Base-by-base conservation (phyloP, 1,140 invertebrate species). In the Euborellia annulipes region DNA sequence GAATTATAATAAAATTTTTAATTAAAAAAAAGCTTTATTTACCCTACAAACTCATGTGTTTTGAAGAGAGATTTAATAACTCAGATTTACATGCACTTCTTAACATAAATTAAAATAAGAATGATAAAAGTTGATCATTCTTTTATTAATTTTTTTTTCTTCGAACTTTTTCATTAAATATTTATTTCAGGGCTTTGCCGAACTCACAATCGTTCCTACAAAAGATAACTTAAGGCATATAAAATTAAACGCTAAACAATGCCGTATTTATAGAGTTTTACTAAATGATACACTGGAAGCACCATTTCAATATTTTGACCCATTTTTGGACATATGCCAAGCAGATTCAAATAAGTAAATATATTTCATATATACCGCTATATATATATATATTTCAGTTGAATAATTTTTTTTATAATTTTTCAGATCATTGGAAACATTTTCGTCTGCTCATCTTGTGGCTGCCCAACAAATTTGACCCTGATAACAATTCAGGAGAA, bases 211-310 rank as follows among this genome's bases (percentile, higher is more conserved):
- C 36, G 76, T 93, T 30, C 90, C 92, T 2, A 63, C 84, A 4
- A 78, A 77, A 58, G 79, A 87, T 51, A 88, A 82, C 53, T 64
- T 96, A 16, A 71, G 79, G 40, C 70, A 78, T 34, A 81, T 98
- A 27, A 83, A 85, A 55, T 59, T 98, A 0, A 98, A 96, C 69
- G 85, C 85, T 11, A 95, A 96, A 60, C 93, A 98, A 65, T 89
- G 89, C 58, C 73, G 85, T 34, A 83, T 95, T 49, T 94, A 94
- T 60, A 72, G 81, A 57, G 79, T 96, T 0, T 75, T 75, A 39
- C 69, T 97, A 18, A 94, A 97, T 66, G 90, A 94, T 52, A 78
- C 75, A 23, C 82, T 82, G 66, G 89, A 95, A 64, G 85, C 85
- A 0, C 75, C 76, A 32, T 96, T 95, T 61, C 79, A 87, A 52